Percentiles rank a stretch among this genome's conserved stretches.
Conservation (phyloP, 2,888 invertebrate species). For the Napeogenes sylphis region DNA sequence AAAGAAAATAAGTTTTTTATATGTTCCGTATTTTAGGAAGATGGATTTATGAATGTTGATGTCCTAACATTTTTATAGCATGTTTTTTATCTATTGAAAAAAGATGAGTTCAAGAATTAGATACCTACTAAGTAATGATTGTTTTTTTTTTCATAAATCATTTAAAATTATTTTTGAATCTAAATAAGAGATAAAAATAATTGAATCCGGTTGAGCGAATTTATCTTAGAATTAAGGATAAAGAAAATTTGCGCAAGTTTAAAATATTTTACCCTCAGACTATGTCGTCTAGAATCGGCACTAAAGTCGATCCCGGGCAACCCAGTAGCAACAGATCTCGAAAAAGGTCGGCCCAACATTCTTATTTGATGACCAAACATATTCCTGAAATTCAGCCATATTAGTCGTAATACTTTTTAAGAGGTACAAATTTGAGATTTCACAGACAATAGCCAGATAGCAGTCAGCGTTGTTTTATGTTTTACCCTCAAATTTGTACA, state of each 20-base stretch:
- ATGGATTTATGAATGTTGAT: too few relatives aligned
- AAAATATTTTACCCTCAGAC: slow-evolving; percentile 71
- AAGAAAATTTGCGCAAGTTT: background rate
- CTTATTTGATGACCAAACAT: slow-evolving; percentile 81
- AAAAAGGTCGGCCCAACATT: slow-evolving; percentile 81
- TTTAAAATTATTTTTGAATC: too few relatives aligned
- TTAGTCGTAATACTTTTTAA: slow-evolving; percentile 12
- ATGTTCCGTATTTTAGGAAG: too few relatives aligned
- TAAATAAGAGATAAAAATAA: too few relatives aligned
- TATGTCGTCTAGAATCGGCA: slow-evolving; percentile 76
- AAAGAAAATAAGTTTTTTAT: too few relatives aligned
- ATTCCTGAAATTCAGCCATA: slow-evolving; percentile 66
- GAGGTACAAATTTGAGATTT: slow-evolving; percentile 35
- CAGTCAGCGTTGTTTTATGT: slow-evolving; percentile 31
- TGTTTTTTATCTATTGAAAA: too few relatives aligned
- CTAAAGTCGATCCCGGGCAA: slow-evolving; percentile 72
- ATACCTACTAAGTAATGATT: too few relatives aligned
- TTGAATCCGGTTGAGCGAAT: too few relatives aligned
- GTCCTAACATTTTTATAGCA: too few relatives aligned
- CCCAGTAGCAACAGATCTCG: slow-evolving; percentile 80
- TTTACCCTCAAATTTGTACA: slow-evolving; percentile 54
- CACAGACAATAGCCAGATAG: slow-evolving; percentile 48
- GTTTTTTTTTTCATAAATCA: too few relatives aligned
- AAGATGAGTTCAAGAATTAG: too few relatives aligned
- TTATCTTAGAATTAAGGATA: background rate